Percentiles rank a stretch among this genome's conserved stretches.
Evolutionary conservation across 2,888 invertebrate species (phyloP).

Genomic region (Agrochola macilenta): DNA sequence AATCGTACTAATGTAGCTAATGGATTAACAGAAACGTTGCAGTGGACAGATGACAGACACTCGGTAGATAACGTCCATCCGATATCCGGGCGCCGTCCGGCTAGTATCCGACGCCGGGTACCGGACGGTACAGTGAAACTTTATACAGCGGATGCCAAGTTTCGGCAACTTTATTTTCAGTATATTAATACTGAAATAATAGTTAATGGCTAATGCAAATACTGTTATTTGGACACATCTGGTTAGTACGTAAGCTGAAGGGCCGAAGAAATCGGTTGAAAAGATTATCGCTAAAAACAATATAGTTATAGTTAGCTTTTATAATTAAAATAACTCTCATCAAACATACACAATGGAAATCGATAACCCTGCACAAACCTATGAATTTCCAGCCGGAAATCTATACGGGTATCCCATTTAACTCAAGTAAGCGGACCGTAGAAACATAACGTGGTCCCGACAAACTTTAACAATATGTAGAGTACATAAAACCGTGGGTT

Average conservation of each 20-base stretch:
- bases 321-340: background rate
- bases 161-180: constrained; percentile 43
- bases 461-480: constrained; percentile 68
- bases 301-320: background rate
- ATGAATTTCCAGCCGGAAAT: constrained; percentile 33
- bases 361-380: background rate
- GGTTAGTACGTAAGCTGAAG: background rate
- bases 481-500: constrained; percentile 63
- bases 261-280: background rate
- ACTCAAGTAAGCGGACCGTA: constrained; percentile 36
- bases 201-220: background rate
- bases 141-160: constrained; percentile 53
- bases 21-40: constrained; percentile 61
- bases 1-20: constrained; percentile 54
- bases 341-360: background rate
- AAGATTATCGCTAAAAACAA: background rate
- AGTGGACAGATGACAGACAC: constrained; percentile 65
- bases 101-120: constrained; percentile 62
- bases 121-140: constrained; percentile 62
- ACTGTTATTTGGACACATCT: background rate
- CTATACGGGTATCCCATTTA: constrained; percentile 41
- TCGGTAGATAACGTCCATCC: constrained; percentile 69
- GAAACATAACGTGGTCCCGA: constrained; percentile 46
- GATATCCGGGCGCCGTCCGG: constrained; percentile 71
- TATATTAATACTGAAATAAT: constrained; percentile 40